phyloP scores from a whole-genome alignment of 2,113 vertebrate species.

The Polyodon spathula region DNA sequence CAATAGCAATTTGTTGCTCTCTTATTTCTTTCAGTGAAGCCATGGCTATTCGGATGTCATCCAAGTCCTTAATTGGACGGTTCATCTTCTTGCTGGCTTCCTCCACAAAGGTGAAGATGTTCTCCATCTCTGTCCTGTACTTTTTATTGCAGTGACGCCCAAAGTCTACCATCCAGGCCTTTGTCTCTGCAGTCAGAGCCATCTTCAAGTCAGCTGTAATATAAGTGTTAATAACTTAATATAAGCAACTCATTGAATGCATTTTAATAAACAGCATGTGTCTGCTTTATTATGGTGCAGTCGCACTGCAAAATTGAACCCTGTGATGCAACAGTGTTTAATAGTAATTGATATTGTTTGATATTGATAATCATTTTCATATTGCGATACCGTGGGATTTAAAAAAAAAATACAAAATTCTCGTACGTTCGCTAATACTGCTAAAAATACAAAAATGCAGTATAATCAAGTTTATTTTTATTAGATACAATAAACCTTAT shows the following conservation, averaged over 20 bases:
- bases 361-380: too few species aligned
- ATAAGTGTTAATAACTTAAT: background rate
- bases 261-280: too few species aligned
- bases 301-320: too few species aligned
- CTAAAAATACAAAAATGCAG: too few species aligned
- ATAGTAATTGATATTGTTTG: too few species aligned
- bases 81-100: constrained; percentile 82
- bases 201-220: constrained; percentile 74
- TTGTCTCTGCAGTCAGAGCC: constrained; percentile 74
- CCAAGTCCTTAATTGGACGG: constrained; percentile 75
- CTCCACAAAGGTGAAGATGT: constrained; percentile 73
- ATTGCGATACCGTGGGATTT: too few species aligned
- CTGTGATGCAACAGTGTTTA: too few species aligned
- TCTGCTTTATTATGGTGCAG: too few species aligned
- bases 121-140: constrained; percentile 80
- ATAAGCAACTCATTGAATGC: background rate
- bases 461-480: too few species aligned
- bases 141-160: constrained; percentile 77
- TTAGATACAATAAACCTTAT: too few species aligned
- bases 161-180: constrained; percentile 76
- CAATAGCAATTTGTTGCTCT: constrained; percentile 73
- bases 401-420: too few species aligned
- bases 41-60: constrained; percentile 87
- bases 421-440: too few species aligned
- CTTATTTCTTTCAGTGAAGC: constrained; percentile 78